These are phyloP conservation scores for Steinernema khuongi DNA, from an alignment of 1,140 invertebrate genomes.

Conservation along the genomic window DNA sequence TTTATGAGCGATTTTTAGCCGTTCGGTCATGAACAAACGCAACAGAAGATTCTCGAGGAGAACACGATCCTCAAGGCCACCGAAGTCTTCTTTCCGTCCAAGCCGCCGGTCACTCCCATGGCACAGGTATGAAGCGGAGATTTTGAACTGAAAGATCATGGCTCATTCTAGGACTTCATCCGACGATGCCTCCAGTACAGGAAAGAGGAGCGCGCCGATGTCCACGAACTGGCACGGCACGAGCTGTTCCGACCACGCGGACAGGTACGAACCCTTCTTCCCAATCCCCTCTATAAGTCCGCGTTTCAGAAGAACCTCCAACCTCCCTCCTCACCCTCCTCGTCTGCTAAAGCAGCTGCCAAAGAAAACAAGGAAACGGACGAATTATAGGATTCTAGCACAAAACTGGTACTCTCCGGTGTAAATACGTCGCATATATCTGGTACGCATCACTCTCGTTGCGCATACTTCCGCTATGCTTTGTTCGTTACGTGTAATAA, in stretches of 20 bases:
- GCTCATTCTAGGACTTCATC: constrained; percentile 79
- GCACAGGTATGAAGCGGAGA: constrained; percentile 78
- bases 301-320: not conserved
- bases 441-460: not conserved
- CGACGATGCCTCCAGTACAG: constrained; percentile 90
- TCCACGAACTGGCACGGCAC: constrained; percentile 83
- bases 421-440: not conserved
- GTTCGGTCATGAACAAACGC: constrained; percentile 97
- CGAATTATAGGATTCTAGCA: not conserved
- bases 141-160: not conserved
- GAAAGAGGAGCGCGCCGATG: constrained; percentile 96
- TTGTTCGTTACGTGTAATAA: not conserved
- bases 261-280: not conserved
- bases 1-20: constrained; percentile 67
- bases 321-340: not conserved
- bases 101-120: constrained; percentile 86
- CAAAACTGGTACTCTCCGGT: not conserved
- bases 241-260: constrained; percentile 63
- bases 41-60: constrained; percentile 97
- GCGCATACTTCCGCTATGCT: not conserved
- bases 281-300: not conserved
- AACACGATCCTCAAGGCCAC: constrained; percentile 99
- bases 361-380: not conserved
- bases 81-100: constrained; percentile 96
- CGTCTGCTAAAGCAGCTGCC: not conserved